Base-by-base conservation (phyloP, 1,140 invertebrate genomes). In the Heliconius hermathena region DNA sequence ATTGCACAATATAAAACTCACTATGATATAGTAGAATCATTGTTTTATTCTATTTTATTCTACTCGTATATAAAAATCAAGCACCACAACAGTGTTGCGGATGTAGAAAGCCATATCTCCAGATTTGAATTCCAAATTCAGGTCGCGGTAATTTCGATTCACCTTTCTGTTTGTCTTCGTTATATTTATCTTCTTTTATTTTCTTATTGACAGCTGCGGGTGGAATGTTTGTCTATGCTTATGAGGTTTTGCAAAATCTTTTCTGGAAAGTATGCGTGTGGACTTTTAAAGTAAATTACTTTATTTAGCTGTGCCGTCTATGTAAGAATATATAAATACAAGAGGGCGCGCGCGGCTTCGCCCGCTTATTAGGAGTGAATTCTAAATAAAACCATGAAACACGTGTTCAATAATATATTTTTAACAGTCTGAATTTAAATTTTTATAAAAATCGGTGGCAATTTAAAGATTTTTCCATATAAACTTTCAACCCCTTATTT, bases 101-200 rank as follows among this genome's bases (percentile, higher is more conserved):
- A 77, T 81, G 86, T 82, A 82, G 88, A 92, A 52, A 94, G 90
- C 92, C 91, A 89, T 87, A 85, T 91, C 83, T 79, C 93, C 90
- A 89, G 92, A 95, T 95, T 95, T 95, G 94, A 95, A 94, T 95
- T 87, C 92, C 94, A 95, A 95, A 95, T 94, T 89, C 85, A 83
- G 87, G 81, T 90, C 88, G 85, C 86, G 82, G 88, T 90, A 89
- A 87, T 90, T 91, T 89, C 88, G 85, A 92, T 93, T 93, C 90
- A 92, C 89, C 90, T 94, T 91, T 92, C 89, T 93, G 90, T 92
- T 94, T 94, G 93, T 92, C 91, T 93, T 92, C 89, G 88, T 90
- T 91, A 91, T 93, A 88, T 93, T 93, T 92, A 90, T 92, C 87
- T 93, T 89, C 85, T 90, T 92, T 94, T 94, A 88, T 93, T 93